Base-by-base conservation (phyloP, 2,888 invertebrate species). In the Oeneis ivallda region DNA sequence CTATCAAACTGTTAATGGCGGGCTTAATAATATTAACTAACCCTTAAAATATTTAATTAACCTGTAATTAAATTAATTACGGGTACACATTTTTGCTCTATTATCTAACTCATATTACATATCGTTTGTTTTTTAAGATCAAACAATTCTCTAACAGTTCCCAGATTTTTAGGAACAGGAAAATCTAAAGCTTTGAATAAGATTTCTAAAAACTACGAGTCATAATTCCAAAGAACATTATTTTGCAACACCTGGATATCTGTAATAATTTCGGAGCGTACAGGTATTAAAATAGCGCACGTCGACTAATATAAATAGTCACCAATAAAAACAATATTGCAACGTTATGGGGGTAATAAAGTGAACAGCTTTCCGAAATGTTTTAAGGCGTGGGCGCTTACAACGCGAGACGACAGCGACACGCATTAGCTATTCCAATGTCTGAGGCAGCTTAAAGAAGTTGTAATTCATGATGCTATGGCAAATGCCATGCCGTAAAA, bases 281-380 rank as follows among this genome's bases (percentile, higher is more conserved):
- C 47, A 58, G n/a, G 47, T 50, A 59, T 47, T 61, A 43, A 61
- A 67, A 64, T 64, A 67, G 26, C 57, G 13, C 57, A 45, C 53
- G 62, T 62, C 65, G 59, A 53, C 62, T 57, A 57, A 49, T 62
- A 56, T 54, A 65, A 65, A 64, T 65, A 59, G 47, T 47, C n/a
- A 34, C 52, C 39, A 64, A 65, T 64, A 67, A 62, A 50, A 64
- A 62, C 62, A 62, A 62, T 61, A 68, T 64, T 58, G 58, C 58
- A 43, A 39, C 61, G 61, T 64, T 77, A 75, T 71, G 74, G 74
- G 34, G 8, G 76, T 75, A 77, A 80, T 80, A 80, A 79, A 78
- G 72, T 69, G 73, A 79, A 83, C 82, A 79, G 79, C 75, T 79
- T 77, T 74, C 74, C 79, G 74, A 80, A 79, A 79, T 80, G 78